These are phyloP conservation scores for Daphoenositta chrysoptera DNA, from an alignment of 2,113 vertebrate genomes.

Conservation along the genomic window DNA sequence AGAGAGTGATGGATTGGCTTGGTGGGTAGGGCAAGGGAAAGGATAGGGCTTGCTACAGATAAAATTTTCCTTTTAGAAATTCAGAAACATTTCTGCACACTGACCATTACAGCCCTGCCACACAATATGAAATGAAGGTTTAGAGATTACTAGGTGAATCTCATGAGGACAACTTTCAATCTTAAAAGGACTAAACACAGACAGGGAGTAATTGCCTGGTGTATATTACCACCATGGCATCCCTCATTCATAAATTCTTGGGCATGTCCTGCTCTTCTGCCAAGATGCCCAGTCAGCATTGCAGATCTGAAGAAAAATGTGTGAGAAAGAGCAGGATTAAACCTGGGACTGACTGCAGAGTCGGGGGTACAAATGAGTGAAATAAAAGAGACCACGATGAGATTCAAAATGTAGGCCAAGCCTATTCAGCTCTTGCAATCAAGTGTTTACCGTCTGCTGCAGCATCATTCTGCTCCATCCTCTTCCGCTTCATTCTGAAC, in stretches of 20 bases:
- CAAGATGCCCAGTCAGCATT: background rate
- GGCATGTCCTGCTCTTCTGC: background rate
- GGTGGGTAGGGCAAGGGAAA: constrained; percentile 7
- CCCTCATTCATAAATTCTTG: background rate
- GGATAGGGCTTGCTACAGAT: background rate
- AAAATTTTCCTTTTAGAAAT: background rate
- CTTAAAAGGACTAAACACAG: constrained; percentile 14
- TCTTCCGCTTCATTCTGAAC: constrained; percentile 5
- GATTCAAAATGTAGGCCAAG: background rate
- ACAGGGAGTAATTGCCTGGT: background rate
- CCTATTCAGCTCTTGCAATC: constrained; percentile 1
- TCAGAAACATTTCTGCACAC: background rate
- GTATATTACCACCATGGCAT: background rate
- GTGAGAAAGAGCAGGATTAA: background rate
- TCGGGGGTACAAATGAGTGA: background rate
- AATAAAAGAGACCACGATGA: background rate
- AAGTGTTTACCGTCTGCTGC: background rate
- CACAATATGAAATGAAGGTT: background rate
- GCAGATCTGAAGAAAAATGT: background rate
- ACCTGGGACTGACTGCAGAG: background rate
- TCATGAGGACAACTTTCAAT: constrained; percentile 5
- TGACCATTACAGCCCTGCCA: background rate
- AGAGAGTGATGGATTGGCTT: background rate
- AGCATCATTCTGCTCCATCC: background rate
- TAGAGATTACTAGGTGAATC: background rate